A percentile compares a stretch with the other conserved stretches of the same genome.
These are phyloP conservation scores for Osmoderma eremita DNA, from an alignment of 2,888 invertebrate species.

Conservation along the genomic window DNA sequence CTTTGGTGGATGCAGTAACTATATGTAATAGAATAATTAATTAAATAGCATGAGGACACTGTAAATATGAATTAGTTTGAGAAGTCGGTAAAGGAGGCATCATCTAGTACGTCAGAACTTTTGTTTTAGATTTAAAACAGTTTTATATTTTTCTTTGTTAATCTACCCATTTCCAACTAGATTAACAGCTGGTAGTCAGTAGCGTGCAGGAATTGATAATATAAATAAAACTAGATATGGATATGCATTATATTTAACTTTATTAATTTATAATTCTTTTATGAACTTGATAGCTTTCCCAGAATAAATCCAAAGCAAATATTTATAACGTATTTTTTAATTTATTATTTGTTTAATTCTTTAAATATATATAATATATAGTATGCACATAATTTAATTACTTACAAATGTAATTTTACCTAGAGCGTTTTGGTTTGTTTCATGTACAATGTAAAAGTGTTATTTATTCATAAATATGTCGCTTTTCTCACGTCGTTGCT, in stretches of 20 bases:
- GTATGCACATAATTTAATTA: slow-evolving; percentile 39
- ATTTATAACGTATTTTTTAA: slow-evolving; percentile 39
- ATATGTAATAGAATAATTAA: no score
- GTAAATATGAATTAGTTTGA: no score
- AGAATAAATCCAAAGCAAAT: slow-evolving; percentile 61
- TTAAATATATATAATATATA: slow-evolving; percentile 28
- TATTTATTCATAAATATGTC: slow-evolving; percentile 44
- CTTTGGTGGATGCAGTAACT: no score
- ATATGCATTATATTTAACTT: slow-evolving; percentile 65
- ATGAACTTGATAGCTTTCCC: slow-evolving; percentile 62
- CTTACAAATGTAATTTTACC: slow-evolving; percentile 41
- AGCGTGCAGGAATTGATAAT: no score
- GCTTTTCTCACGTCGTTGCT: slow-evolving; percentile 1
- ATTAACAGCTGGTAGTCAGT: no score
- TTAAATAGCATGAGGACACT: no score
- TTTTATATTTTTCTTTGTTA: no score
- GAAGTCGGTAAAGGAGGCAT: no score
- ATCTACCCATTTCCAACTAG: no score
- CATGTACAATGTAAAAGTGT: slow-evolving; percentile 47
- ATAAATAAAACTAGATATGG: slow-evolving; percentile 46
- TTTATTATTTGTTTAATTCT: slow-evolving; percentile 16
- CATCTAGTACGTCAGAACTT: no score
- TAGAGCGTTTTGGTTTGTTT: slow-evolving; percentile 35
- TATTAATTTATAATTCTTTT: slow-evolving; percentile 66
- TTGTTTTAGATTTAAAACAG: no score